These are phyloP conservation scores for Leptothorax acervorum DNA, from an alignment of 2,888 invertebrate genomes.

Conservation along the genomic window DNA sequence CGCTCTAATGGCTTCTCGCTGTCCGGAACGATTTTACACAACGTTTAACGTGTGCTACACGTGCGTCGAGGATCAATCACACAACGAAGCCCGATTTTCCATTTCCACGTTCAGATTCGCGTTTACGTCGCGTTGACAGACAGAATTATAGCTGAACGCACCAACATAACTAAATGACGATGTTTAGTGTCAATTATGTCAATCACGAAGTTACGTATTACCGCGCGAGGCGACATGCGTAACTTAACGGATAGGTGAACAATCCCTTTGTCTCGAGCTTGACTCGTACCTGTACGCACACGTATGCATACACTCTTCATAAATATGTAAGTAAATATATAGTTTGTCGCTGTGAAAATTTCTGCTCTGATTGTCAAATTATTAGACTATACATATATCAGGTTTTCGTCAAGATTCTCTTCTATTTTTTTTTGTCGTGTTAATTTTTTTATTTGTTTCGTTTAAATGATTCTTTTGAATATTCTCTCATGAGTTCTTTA, in stretches of 20 bases:
- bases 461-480: slow-evolving; percentile 43
- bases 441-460: slow-evolving; percentile 31
- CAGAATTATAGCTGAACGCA: slow-evolving; percentile 1
- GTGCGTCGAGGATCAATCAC: slow-evolving; percentile 57
- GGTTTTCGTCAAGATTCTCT: slow-evolving; percentile 66
- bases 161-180: not conserved
- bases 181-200: slow-evolving; percentile 13
- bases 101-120: not conserved
- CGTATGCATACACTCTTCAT: slow-evolving; percentile 70
- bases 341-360: slow-evolving; percentile 76
- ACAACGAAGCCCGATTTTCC: not conserved
- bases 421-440: slow-evolving; percentile 44
- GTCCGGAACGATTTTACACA: slow-evolving; percentile 67
- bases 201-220: not conserved
- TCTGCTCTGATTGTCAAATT: slow-evolving; percentile 74
- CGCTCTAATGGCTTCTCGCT: slow-evolving; percentile 66
- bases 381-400: slow-evolving; percentile 65
- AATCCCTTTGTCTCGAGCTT: slow-evolving; percentile 17
- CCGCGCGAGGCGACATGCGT: not conserved
- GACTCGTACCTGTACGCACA: slow-evolving; percentile 70
- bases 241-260: not conserved
- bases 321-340: slow-evolving; percentile 76
- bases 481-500: slow-evolving; percentile 31
- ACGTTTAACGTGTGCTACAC: slow-evolving; percentile 68
- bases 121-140: not conserved